Conservation (phyloP, 2,888 invertebrate genomes). For the Hetaerina titia region DNA sequence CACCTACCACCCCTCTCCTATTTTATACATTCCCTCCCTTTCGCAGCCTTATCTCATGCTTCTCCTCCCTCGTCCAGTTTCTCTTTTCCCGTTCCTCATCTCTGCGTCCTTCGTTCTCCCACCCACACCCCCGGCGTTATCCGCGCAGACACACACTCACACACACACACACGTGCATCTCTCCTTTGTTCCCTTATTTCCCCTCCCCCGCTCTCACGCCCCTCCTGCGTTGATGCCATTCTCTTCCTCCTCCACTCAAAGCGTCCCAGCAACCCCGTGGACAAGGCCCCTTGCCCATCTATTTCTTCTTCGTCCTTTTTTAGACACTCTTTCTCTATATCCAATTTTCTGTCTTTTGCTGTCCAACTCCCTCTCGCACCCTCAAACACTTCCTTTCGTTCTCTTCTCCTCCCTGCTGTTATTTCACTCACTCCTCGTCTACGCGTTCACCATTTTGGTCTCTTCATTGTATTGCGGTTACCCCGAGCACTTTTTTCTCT, state of each 20-base stretch:
- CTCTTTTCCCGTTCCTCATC: neutral
- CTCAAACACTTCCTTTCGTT: neutral
- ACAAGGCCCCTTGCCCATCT: neutral
- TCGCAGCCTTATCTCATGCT: neutral
- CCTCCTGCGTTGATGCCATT: neutral
- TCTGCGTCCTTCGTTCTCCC: neutral
- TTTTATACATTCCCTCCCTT: neutral
- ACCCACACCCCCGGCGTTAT: neutral
- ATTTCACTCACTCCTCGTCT: neutral
- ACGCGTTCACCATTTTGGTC: neutral
- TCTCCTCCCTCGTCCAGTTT: neutral
- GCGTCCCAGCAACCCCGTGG: neutral
- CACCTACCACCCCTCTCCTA: neutral
- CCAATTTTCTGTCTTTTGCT: neutral
- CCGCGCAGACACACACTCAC: neutral
- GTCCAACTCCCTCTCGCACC: neutral
- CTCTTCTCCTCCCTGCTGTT: neutral
- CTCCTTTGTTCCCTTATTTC: slow-evolving; percentile 34
- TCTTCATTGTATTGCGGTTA: neutral
- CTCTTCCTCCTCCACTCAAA: neutral
- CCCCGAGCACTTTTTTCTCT: neutral
- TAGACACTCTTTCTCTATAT: neutral
- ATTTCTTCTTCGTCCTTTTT: neutral
- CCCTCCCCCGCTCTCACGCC: neutral
- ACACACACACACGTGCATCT: neutral